A percentile compares a stretch with the other conserved stretches of the same genome.
Conservation (phyloP, 2,888 invertebrate genomes). For the Scaptomyza cyrtandrae region DNA sequence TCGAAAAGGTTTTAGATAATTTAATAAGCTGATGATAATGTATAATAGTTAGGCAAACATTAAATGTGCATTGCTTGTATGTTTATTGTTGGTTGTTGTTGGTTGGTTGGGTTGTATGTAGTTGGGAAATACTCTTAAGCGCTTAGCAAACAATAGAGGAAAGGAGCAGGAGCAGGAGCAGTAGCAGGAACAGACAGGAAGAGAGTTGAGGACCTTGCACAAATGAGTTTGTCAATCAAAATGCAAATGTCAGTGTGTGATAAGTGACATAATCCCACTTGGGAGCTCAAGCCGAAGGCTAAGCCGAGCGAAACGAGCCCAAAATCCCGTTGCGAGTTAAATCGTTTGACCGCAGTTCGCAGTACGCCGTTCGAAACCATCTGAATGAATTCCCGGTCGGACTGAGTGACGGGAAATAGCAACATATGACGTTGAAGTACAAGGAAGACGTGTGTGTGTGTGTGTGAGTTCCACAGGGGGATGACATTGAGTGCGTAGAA, state of each 20-base stretch:
- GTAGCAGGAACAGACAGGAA: neutral
- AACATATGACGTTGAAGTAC: constrained; percentile 63
- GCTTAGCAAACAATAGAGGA: constrained; percentile 61
- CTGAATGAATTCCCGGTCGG: constrained; percentile 62
- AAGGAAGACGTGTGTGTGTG: constrained; percentile 34
- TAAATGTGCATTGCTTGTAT: constrained; percentile 40
- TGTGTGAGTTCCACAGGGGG: constrained; percentile 9
- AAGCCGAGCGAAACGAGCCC: constrained; percentile 69
- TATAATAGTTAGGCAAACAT: constrained; percentile 22
- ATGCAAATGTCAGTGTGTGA: constrained; percentile 82
- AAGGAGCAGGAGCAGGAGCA: neutral
- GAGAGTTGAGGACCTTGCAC: constrained; percentile 41
- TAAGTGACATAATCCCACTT: constrained; percentile 84
- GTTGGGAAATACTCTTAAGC: constrained; percentile 69
- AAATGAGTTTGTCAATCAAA: constrained; percentile 82
- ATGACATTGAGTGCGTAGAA: constrained; percentile 25
- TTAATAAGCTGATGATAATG: constrained; percentile 18
- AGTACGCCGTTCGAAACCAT: constrained; percentile 41
- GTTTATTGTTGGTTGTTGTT: no score
- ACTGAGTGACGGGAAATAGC: constrained; percentile 58
- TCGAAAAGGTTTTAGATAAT: constrained; percentile 11
- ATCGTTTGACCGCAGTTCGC: constrained; percentile 73
- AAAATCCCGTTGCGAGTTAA: constrained; percentile 81
- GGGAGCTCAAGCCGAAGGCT: constrained; percentile 68
- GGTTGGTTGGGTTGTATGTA: constrained; percentile 39